Base-by-base conservation (phyloP, 1,140 invertebrate genomes). In the Limonius californicus region DNA sequence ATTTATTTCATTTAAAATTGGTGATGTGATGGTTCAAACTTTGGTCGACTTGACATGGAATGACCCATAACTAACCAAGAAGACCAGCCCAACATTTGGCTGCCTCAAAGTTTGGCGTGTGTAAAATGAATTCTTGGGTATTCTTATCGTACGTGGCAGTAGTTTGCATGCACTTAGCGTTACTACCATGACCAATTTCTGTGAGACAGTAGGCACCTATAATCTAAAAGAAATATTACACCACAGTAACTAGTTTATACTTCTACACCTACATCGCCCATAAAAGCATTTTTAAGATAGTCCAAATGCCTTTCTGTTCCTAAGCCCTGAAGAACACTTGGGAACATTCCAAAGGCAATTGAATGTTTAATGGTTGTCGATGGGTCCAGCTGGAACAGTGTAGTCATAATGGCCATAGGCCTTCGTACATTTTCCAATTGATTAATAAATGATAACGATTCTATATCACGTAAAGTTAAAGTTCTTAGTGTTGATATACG, bases 1-100 rank as follows among this genome's bases (percentile, higher is more conserved):
- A n/a, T n/a, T n/a, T n/a, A n/a, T n/a, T n/a, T n/a, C n/a, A n/a
- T n/a, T n/a, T n/a, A n/a, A n/a, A n/a, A n/a, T n/a, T n/a, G n/a
- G n/a, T n/a, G n/a, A n/a, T n/a, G n/a, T n/a, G n/a, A n/a, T n/a
- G n/a, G n/a, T n/a, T n/a, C n/a, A n/a, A n/a, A n/a, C n/a, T n/a
- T 27, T 27, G 23, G 3, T 4, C 3, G 23, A 27, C 9, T 4
- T 27, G 3, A 27, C 23, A 27, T 27, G 3, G 3, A 27, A 27
- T 27, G 9, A 27, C 9, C 9, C 3, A 27, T 27, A 27, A 55
- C 27, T 2, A 27, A 9, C 92, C 91, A 77, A 96, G 80, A 79
- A 89, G 89, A 65, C 93, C 94, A 68, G 89, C 84, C 96, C 95
- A 98, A 79, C 92, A 95, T 83, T 98, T 98, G 30, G 92, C 91